Base-by-base conservation (phyloP, 1,140 invertebrate species). In the Harpegnathos saltator region DNA sequence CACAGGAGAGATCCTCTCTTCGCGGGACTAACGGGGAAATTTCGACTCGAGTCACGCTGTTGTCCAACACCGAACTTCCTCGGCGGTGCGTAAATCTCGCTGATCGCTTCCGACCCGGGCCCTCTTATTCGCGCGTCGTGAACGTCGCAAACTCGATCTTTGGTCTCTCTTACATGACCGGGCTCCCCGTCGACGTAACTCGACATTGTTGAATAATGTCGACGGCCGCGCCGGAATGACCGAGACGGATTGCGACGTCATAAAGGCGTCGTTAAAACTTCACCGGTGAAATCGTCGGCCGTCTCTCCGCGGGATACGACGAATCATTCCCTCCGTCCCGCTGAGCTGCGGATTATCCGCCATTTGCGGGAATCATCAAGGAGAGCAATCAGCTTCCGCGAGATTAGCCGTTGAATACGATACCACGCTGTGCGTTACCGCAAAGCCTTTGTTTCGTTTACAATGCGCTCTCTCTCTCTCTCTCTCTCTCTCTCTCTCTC, bases 231-330 rank as follows among this genome's bases (percentile, higher is more conserved):
- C 68, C 61, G 66, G 68, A 89, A 84, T 82, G 81, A 86, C 78
- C 84, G 68, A 77, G 26, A 74, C 68, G 59, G 58, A 29, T 68
- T 54, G 74, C 26, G 61, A 56, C 19, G 66, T 33, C 84, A 84
- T 90, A 89, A 91, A 92, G 87, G 48, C 29, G 65, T 75, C 83
- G 78, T 91, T 91, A 89, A 90, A 91, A 91, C 89, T 91, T 90
- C 62, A 56, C 71, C 83, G 65, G 61, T 87, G 85, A 87, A 90
- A 88, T 90, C 59, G 26, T 90, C 59, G 26, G 14, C 29, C 59
- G 17, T 81, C n/a, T 61, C n/a, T 58, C 14, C n/a, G 11, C 38
- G 15, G 59, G 3, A 29, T 26, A 72, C 65, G 48, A 29, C 66
- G 48, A 83, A 66, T 66, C 61, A 22, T 83, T 75, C 14, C 19